Evolutionary conservation across 2,113 vertebrate genomes (phyloP).

Genomic region (Crocuta crocuta): DNA sequence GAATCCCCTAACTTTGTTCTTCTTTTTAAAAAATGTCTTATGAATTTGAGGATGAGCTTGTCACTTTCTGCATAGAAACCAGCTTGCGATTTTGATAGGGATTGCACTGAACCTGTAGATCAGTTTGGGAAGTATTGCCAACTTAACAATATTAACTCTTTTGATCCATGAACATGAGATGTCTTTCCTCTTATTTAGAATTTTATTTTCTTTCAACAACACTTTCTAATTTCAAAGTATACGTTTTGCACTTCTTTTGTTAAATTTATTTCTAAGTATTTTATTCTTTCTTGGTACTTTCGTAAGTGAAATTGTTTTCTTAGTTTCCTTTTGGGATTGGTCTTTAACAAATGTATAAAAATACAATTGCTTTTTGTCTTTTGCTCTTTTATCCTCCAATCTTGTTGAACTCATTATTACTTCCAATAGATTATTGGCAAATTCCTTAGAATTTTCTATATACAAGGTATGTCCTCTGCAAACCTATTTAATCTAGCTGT

Average conservation of each 20-base stretch:
- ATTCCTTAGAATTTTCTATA: neutral
- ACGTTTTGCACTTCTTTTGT: neutral
- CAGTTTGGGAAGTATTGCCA: neutral
- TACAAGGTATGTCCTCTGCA: neutral
- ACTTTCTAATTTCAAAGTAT: neutral
- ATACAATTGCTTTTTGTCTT: neutral
- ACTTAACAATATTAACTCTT: neutral
- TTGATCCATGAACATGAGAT: neutral
- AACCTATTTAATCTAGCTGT: neutral
- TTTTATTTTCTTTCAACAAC: slow-evolving; percentile 20
- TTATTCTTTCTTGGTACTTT: neutral
- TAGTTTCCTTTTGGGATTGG: neutral
- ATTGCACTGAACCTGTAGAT: neutral
- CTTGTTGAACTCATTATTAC: neutral
- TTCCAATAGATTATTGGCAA: neutral
- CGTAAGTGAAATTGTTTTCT: neutral
- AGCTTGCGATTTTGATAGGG: neutral
- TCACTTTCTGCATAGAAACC: neutral
- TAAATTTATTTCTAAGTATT: neutral
- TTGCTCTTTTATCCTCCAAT: neutral
- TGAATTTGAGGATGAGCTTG: neutral
- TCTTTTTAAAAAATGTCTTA: neutral
- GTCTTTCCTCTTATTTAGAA: neutral
- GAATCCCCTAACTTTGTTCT: neutral
- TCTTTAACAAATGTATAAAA: neutral